phyloP scores from a whole-genome alignment of 2,888 invertebrate genomes.

The Melanostoma scalare region DNA sequence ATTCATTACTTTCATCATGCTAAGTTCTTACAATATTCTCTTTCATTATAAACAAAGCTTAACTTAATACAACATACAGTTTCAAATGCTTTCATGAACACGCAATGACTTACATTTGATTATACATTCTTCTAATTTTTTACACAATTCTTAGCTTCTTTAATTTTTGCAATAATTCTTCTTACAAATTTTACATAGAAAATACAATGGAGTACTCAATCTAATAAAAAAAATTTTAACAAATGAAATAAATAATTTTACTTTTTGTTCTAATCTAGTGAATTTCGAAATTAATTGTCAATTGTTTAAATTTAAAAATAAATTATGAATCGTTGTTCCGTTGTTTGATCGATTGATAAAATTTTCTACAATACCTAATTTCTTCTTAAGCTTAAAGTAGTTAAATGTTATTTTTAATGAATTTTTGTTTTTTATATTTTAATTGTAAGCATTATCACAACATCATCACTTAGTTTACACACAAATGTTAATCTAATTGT shows the following conservation, averaged over 20 bases:
- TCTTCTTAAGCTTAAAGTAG: background rate
- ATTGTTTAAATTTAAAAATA: conserved; percentile 9
- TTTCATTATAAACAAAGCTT: no score
- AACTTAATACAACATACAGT: background rate
- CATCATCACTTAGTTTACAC: conserved; percentile 70
- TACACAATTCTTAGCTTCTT: conserved; percentile 24
- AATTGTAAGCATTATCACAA: conserved; percentile 71
- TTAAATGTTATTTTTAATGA: conserved; percentile 40
- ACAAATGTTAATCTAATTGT: conserved; percentile 31
- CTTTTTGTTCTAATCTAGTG: conserved; percentile 19
- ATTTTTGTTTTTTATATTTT: conserved; percentile 28
- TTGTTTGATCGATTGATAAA: background rate
- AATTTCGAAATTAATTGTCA: background rate
- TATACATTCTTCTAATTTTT: background rate
- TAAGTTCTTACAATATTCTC: no score
- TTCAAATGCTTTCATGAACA: conserved; percentile 2
- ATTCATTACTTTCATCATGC: no score
- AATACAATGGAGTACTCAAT: conserved; percentile 12
- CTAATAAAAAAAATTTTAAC: conserved; percentile 6
- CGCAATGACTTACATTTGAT: conserved; percentile 8
- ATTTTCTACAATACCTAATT: background rate
- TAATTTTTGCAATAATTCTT: background rate
- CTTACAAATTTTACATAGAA: conserved; percentile 1
- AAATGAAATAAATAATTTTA: conserved; percentile 32
- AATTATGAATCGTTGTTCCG: conserved; percentile 26